Evolutionary conservation across 2,797 vertebrate genomes (phyloP).

Genomic region (Phyllotis vaccarum): DNA sequence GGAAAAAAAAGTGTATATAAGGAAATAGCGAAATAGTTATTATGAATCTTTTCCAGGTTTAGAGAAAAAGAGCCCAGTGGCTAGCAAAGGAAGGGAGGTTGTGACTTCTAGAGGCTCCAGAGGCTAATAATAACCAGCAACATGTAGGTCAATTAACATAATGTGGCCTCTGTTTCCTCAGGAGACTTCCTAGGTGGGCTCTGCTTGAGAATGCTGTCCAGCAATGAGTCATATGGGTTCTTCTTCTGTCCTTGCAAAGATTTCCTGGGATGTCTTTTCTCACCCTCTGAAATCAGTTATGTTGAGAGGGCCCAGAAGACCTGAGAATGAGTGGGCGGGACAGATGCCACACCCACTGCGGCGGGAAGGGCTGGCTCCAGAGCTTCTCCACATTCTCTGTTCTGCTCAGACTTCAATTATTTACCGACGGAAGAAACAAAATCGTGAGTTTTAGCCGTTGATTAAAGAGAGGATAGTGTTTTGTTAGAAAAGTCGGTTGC

Average conservation of each 20-base stretch:
- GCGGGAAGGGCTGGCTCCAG: too few relatives aligned
- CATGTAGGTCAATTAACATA: not conserved
- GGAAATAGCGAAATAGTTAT: not conserved
- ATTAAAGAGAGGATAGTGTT: conserved; percentile 80
- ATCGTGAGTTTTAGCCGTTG: conserved; percentile 67
- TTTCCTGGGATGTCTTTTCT: not conserved
- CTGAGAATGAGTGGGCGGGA: not conserved
- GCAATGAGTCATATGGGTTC: not conserved
- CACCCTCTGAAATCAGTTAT: not conserved
- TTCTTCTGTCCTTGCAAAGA: not conserved
- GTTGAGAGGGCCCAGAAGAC: conserved; percentile 49
- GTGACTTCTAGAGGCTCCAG: not conserved
- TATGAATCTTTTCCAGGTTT: not conserved
- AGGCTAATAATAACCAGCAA: not conserved
- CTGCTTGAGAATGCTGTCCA: not conserved
- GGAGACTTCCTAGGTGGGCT: not conserved
- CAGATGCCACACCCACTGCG: accelerated
- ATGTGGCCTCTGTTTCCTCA: not conserved
- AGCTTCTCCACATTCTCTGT: not conserved
- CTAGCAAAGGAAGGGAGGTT: not conserved
- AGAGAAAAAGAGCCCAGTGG: not conserved
- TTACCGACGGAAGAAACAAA: conserved; percentile 72
- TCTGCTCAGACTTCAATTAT: conserved; percentile 63
- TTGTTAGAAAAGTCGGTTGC: conserved; percentile 80
- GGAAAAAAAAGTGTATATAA: not conserved